phyloP scores from a whole-genome alignment of 2,888 invertebrate genomes.

The Caenorhabditis japonica region DNA sequence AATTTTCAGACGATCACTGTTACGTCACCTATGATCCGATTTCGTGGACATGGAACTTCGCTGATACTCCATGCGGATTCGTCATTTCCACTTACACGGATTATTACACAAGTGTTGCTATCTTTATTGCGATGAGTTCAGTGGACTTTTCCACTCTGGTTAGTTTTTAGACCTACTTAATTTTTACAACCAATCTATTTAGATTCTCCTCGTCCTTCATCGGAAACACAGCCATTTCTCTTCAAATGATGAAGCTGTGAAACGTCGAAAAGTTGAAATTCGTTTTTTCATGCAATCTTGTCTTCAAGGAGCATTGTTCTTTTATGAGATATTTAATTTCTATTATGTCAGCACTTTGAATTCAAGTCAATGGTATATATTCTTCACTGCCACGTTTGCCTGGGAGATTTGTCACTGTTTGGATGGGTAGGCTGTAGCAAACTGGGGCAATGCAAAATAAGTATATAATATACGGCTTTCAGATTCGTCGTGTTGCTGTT shows the following conservation, averaged over 20 bases:
- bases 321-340: slow-evolving; percentile 62
- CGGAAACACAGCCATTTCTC: slow-evolving; percentile 39
- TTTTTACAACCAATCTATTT: slow-evolving; percentile 8
- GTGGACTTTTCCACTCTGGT: slow-evolving; percentile 55
- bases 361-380: slow-evolving; percentile 49
- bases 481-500: slow-evolving; percentile 57
- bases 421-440: slow-evolving; percentile 51
- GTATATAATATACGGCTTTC: not conserved
- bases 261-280: slow-evolving; percentile 48
- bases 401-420: slow-evolving; percentile 61
- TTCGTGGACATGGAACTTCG: slow-evolving; percentile 56
- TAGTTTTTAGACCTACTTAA: not conserved
- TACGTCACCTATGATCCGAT: slow-evolving; percentile 47
- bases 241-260: slow-evolving; percentile 19
- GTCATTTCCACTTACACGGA: slow-evolving; percentile 60
- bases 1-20: slow-evolving; percentile 46
- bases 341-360: slow-evolving; percentile 55
- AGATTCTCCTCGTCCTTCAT: slow-evolving; percentile 36
- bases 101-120: slow-evolving; percentile 55
- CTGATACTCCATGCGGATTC: slow-evolving; percentile 54
- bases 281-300: slow-evolving; percentile 60
- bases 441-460: not conserved
- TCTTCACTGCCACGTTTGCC: slow-evolving; percentile 57
- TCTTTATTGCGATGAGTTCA: slow-evolving; percentile 46
- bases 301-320: slow-evolving; percentile 58